Base-by-base conservation (phyloP, 2,888 invertebrate genomes). In the Minunthozetes semirufus region DNA sequence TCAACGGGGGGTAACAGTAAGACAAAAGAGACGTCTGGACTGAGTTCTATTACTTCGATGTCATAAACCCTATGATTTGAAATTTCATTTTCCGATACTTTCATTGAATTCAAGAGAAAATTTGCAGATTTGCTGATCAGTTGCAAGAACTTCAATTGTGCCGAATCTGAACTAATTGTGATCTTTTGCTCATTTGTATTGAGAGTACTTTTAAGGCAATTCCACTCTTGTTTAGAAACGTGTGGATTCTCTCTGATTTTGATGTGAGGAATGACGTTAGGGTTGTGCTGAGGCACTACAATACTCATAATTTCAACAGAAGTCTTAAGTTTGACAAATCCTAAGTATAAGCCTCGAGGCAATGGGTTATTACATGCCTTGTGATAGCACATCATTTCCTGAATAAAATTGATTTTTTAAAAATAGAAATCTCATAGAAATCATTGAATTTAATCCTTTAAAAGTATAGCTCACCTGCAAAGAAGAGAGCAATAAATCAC, bases 271-370 rank as follows among this genome's bases (percentile, higher is more conserved):
- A 98, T 87, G 79, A 96, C 92, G 83, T 96, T 98, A 5, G 98
- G 98, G 1, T 92, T 89, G 81, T 92, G 91, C 73, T 91, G 88
- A 0, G 95, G 93, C 29, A 96, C 96, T 66, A 98, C 90, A 13
- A 98, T 90, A 80, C 94, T 90, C 66, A 97, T 92, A 76, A 93
- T 89, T 83, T 97, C 97, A 75, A 98, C 93, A 1, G 96, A 95
- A 79, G 94, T 94, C 82, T 94, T 93, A 86, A 98, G 90, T 84
- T 98, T 97, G 78, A 99, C 86, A 84, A 97, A 99, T 53, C 96
- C 94, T 79, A 99, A 85, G 85, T 99, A 98, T 27, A 99, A 86
- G 0, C 99, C 98, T 42, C 90, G 88, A 1, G 89, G 87, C 71
- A 98, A 84, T 80, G 90, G 90, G 74, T 92, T 88, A 78, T 89